Conservation (phyloP, 2,888 invertebrate genomes). For the Cephus sareptanus region DNA sequence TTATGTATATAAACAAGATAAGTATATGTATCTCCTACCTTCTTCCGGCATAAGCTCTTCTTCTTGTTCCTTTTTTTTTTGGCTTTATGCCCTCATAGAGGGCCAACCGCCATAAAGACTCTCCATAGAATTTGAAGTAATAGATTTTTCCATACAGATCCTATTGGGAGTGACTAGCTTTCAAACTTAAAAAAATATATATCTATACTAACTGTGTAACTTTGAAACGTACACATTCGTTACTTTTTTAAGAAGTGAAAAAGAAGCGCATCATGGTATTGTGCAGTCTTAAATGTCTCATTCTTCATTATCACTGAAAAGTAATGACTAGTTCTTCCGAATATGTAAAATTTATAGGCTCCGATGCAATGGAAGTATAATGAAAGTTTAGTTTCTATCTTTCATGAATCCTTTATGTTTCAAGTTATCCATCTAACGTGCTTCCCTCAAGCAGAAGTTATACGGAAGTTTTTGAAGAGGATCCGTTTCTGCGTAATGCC, state of each 20-base stretch:
- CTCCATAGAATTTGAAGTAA: too few relatives aligned
- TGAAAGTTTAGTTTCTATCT: constrained; percentile 42
- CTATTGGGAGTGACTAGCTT: too few relatives aligned
- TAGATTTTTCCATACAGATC: too few relatives aligned
- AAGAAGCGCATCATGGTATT: background rate
- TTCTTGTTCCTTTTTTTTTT: too few relatives aligned
- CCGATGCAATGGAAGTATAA: constrained; percentile 48
- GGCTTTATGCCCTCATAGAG: too few relatives aligned
- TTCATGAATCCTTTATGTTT: constrained; percentile 43
- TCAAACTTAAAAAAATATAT: too few relatives aligned
- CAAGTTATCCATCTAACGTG: constrained; percentile 49
- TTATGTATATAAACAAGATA: too few relatives aligned
- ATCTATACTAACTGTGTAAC: too few relatives aligned
- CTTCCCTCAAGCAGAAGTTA: constrained; percentile 51
- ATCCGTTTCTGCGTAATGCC: constrained; percentile 48
- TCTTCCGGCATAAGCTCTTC: too few relatives aligned
- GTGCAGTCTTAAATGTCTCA: background rate
- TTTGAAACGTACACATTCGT: too few relatives aligned
- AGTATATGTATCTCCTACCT: background rate
- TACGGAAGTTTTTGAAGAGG: constrained; percentile 52
- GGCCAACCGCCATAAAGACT: too few relatives aligned
- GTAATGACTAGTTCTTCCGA: constrained; percentile 49
- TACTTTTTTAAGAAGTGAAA: background rate
- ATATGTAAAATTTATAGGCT: constrained; percentile 47
- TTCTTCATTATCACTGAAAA: constrained; percentile 33